phyloP scores from a whole-genome alignment of 2,113 vertebrate species.

The Fulica atra region DNA sequence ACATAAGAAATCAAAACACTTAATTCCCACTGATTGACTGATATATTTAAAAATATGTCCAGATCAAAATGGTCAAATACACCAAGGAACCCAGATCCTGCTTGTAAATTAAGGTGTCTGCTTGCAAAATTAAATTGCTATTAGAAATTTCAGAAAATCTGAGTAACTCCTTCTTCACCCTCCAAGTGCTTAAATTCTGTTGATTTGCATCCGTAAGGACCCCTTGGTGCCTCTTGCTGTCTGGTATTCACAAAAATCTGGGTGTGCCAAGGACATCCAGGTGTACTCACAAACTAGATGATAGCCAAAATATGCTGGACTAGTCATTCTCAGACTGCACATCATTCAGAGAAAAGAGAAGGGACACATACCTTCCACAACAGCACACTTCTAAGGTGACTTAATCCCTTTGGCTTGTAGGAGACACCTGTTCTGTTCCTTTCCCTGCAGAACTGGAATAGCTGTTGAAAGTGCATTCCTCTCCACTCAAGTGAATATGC shows the following conservation, averaged over 20 bases:
- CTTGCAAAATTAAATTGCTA: conserved; percentile 2
- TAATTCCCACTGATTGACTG: neutral
- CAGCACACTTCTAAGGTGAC: neutral
- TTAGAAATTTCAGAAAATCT: neutral
- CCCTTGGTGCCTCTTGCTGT: neutral
- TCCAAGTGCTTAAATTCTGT: neutral
- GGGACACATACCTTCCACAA: neutral
- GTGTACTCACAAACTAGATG: neutral
- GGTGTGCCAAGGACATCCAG: neutral
- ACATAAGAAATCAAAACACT: neutral
- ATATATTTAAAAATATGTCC: neutral
- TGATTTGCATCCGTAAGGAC: neutral
- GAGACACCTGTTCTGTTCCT: neutral
- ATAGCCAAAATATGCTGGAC: neutral
- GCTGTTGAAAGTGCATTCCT: neutral
- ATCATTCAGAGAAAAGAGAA: neutral
- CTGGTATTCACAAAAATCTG: neutral
- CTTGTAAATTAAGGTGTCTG: neutral
- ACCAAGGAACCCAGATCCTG: neutral
- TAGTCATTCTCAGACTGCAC: neutral
- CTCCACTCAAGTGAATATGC: neutral
- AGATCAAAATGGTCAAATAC: conserved; percentile 11
- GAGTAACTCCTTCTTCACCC: neutral
- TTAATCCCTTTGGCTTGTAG: neutral
- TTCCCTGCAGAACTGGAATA: neutral